Percentiles rank a stretch among this genome's conserved stretches.
Conservation (phyloP, 1,140 invertebrate genomes). For the Trypoxylus dichotomus region DNA sequence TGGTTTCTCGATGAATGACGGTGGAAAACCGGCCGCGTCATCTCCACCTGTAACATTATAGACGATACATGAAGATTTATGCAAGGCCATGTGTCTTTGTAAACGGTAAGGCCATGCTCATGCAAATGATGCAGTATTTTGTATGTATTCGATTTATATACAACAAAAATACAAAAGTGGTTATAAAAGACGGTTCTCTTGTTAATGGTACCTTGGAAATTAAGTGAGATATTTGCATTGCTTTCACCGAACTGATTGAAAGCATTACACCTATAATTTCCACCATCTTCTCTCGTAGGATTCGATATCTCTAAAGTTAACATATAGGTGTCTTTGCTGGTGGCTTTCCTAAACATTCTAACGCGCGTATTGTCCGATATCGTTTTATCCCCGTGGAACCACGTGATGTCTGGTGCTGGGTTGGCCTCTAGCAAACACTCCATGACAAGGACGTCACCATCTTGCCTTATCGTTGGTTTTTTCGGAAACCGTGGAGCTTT, state of each 20-base stretch:
- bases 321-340: constrained; percentile 86
- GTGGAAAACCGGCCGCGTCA: constrained; percentile 86
- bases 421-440: constrained; percentile 94
- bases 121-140: constrained; percentile 40
- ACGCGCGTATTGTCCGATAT: constrained; percentile 80
- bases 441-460: constrained; percentile 92
- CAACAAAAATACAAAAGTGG: background rate
- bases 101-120: constrained; percentile 52
- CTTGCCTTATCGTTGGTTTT: constrained; percentile 95
- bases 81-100: constrained; percentile 24
- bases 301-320: constrained; percentile 91
- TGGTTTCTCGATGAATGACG: constrained; percentile 95
- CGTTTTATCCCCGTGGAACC: constrained; percentile 87
- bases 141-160: constrained; percentile 17
- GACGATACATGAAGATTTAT: constrained; percentile 38
- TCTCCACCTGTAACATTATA: constrained; percentile 73
- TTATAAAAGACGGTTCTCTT: background rate
- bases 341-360: constrained; percentile 83
- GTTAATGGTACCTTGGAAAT: constrained; percentile 89
- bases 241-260: constrained; percentile 98
- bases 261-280: constrained; percentile 98
- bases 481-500: constrained; percentile 95
- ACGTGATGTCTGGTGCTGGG: constrained; percentile 92
- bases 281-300: constrained; percentile 93
- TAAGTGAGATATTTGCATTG: constrained; percentile 99